Base-by-base conservation (phyloP, 1,140 invertebrate genomes). In the Octopus bimaculoides region DNA sequence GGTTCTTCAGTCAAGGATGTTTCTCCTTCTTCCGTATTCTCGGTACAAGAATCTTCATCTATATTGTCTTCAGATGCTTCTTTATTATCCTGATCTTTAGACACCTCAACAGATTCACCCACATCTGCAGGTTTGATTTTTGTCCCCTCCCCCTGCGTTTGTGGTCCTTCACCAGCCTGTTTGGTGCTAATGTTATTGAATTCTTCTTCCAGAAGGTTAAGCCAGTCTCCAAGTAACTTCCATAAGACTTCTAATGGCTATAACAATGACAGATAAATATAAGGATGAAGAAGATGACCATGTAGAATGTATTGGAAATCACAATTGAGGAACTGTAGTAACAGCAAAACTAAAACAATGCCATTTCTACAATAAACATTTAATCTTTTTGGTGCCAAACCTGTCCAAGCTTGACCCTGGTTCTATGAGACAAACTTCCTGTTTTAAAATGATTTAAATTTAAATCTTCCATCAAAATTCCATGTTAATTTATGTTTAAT, bases 201-300 rank as follows among this genome's bases (percentile, higher is more conserved):
- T 79, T 87, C 86, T 56, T 81, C 76, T 80, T 82, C 69, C 52
- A 86, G 75, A 12, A 88, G 78, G n/a, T 75, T 81, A 14, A 88
- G 66, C 87, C 87, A 88, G 52, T 87, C 86, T 41, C 87, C 86
- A 12, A 88, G 79, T 0, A 86, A 82, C 77, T 84, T 83, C 87
- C 87, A 88, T 55, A 88, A 74, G 73, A 79, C 78, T 61, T 86
- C 85, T 52, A 88, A 75, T 53, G 83, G 83, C 87, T 88, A 79
- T 71, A 83, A 85, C 14, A 75, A 53, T 52, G 17, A 69, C 75
- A n/a, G 26, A 75, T 41, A 41, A 41, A 41, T 41, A 41, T 1
- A 41, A 41, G 3, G 26, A 41, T 41, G 26, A 41, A 41, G 26
- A 41, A 41, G 26, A 41, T 3, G 26, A 41, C 26, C 26, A 41